Base-by-base conservation (phyloP, 1,140 invertebrate species). In the Euborellia annulipes region DNA sequence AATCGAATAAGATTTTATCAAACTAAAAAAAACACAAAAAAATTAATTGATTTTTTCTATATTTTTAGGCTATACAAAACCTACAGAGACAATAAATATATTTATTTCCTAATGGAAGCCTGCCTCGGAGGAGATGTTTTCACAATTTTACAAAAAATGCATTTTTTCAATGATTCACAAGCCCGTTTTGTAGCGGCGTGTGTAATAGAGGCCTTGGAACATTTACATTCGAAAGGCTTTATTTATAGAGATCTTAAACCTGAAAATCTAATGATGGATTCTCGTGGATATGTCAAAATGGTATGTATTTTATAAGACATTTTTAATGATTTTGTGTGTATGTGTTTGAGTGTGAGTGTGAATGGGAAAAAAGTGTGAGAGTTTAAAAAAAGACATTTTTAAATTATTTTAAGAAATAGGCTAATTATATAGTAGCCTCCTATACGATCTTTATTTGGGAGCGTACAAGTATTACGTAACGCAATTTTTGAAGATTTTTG, bases 91-190 rank as follows among this genome's bases (percentile, higher is more conserved):
- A 73, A 71, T 39, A 96, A 95, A 60, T 96, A 92, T 62, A 76
- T 98, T 4, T 98, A 98, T 62, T 94, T 98, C 69, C 63, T 98
- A 30, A 83, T 98, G 79, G 95, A 98, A 68, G 79, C 85, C 0
- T 94, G 93, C 61, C 72, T 98, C 34, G 94, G 94, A 4, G 95
- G 95, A 13, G 94, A 98, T 64, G 76, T 98, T 8, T 98, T 93
- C 92, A 95, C 90, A 8, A 79, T 95, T 14, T 71, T 98, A 20
- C 75, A 82, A 46, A 72, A 68, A 48, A 65, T 69, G 45, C 73
- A 83, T 21, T 77, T 72, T 55, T 95, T 95, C 61, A 80, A 90
- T 52, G 90, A 95, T 52, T 67, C 70, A 23, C 82, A 82, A 0
- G 76, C 88, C 1, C 73, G 85, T 47, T 97, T 97, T 58, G 88